phyloP scores from a whole-genome alignment of 2,888 invertebrate genomes.

The Rosalia funebris region DNA sequence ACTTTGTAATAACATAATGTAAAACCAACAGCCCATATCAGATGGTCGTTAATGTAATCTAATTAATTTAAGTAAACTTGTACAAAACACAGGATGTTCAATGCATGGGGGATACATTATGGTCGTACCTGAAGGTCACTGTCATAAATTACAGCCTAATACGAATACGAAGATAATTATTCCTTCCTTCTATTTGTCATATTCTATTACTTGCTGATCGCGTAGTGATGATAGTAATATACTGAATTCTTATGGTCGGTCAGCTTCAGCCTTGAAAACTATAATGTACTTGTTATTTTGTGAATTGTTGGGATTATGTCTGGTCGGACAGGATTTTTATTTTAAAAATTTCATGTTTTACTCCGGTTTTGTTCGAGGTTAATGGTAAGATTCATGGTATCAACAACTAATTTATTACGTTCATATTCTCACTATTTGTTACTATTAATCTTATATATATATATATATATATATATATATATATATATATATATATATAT shows the following conservation, averaged over 20 bases:
- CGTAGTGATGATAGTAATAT: constrained; percentile 16
- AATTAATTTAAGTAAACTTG: constrained; percentile 9
- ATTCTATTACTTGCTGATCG: constrained; percentile 10
- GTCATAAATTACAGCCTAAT: constrained; percentile 18
- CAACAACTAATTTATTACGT: not conserved
- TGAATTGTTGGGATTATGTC: constrained; percentile 1
- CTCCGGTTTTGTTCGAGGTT: constrained; percentile 23
- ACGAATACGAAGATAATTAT: constrained; percentile 7
- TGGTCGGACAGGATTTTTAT: not conserved
- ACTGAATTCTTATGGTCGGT: constrained; percentile 6
- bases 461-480: no score
- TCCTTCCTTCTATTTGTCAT: constrained; percentile 19
- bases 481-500: no score
- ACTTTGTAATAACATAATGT: constrained; percentile 12
- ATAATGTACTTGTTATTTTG: constrained; percentile 3
- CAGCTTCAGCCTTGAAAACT: constrained; percentile 16
- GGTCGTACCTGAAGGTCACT: constrained; percentile 14
- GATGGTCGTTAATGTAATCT: constrained; percentile 8
- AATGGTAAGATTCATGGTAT: constrained; percentile 8
- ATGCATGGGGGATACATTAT: constrained; percentile 6
- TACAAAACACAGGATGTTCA: constrained; percentile 10
- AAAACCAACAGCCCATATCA: constrained; percentile 24
- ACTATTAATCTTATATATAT: no score
- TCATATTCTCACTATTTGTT: no score
- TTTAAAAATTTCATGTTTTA: constrained; percentile 6